These are phyloP conservation scores for Thunnus albacares DNA, from an alignment of 2,797 vertebrate genomes.

Conservation along the genomic window DNA sequence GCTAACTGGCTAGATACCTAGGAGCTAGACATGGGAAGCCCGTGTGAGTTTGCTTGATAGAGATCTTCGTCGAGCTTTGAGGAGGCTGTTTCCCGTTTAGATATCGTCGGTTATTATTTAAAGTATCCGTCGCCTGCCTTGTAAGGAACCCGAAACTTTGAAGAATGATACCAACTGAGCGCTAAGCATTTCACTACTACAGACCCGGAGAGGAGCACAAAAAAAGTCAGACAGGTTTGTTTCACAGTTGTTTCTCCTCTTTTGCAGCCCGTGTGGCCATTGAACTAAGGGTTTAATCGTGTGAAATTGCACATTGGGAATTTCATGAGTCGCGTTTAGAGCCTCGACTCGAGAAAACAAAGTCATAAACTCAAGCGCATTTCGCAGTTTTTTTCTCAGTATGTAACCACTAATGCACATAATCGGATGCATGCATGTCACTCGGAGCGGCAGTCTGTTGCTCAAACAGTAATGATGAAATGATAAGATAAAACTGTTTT, in stretches of 20 bases:
- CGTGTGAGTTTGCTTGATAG: slow-evolving; percentile 70
- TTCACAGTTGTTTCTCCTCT: slow-evolving; percentile 49
- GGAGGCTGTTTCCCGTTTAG: slow-evolving; percentile 32
- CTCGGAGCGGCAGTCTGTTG: slow-evolving; percentile 10
- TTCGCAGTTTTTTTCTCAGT: background rate
- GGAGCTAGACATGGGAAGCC: slow-evolving; percentile 72
- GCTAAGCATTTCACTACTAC: slow-evolving; percentile 58
- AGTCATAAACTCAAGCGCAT: background rate
- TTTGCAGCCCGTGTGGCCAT: background rate
- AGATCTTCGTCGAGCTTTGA: slow-evolving; percentile 56
- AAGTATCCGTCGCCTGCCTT: slow-evolving; percentile 40
- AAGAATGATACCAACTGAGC: slow-evolving; percentile 75
- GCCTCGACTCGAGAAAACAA: background rate
- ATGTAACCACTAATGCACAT: background rate
- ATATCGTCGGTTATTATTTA: slow-evolving; percentile 22
- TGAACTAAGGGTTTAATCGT: background rate
- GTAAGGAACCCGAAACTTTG: slow-evolving; percentile 72
- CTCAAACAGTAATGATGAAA: background rate
- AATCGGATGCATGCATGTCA: background rate
- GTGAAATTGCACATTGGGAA: background rate
- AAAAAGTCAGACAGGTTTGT: slow-evolving; percentile 85
- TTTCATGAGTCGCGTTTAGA: background rate
- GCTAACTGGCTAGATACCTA: slow-evolving; percentile 82
- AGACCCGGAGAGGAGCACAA: slow-evolving; percentile 52
- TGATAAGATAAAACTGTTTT: background rate